Evolutionary conservation across 2,888 invertebrate species (phyloP).

Genomic region (Troides helena): DNA sequence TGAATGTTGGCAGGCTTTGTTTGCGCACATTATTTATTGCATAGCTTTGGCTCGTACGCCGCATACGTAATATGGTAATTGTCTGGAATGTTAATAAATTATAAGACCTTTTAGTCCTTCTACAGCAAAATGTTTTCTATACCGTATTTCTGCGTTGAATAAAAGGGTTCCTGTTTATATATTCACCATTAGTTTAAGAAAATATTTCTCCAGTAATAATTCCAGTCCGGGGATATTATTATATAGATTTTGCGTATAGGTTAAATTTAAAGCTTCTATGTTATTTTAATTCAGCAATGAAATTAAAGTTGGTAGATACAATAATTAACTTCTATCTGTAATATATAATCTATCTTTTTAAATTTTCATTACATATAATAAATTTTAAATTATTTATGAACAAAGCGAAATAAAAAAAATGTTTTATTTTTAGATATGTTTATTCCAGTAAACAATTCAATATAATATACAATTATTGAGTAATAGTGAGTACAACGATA

Average conservation of each 20-base stretch:
- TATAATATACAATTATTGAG: neutral
- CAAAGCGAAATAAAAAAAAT: neutral
- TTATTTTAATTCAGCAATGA: too few species aligned
- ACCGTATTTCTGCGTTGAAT: neutral
- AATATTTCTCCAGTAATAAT: neutral
- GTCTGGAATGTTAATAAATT: conserved; percentile 12
- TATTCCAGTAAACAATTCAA: neutral
- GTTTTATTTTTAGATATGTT: neutral
- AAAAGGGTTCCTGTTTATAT: neutral
- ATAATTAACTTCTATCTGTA: too few species aligned
- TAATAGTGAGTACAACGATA: neutral
- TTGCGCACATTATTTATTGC: conserved; percentile 13
- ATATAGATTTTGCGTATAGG: too few species aligned
- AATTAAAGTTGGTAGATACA: too few species aligned
- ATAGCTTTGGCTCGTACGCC: neutral
- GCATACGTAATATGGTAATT: conserved; percentile 6
- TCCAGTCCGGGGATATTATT: too few species aligned
- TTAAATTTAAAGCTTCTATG: too few species aligned
- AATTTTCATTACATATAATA: neutral
- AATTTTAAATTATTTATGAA: neutral
- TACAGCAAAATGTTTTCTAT: neutral
- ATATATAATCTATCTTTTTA: too few species aligned
- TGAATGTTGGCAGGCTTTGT: conserved; percentile 11
- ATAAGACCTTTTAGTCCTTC: conserved; percentile 18
- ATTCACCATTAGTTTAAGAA: neutral